Base-by-base conservation (phyloP, 1,140 invertebrate genomes). In the Lucilia sericata region DNA sequence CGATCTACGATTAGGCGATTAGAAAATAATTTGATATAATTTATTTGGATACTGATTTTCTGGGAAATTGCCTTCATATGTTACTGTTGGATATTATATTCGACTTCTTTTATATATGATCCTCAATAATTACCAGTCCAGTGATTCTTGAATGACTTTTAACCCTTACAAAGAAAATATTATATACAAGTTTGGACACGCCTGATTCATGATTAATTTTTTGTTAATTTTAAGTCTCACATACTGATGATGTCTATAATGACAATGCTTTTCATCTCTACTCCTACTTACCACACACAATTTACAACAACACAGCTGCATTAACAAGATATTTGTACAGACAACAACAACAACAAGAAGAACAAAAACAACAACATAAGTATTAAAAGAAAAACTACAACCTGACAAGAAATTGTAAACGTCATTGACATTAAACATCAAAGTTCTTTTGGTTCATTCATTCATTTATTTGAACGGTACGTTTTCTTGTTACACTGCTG, bases 391-490 rank as follows among this genome's bases (percentile, higher is more conserved):
- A 55, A 55, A n/a, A 55, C n/a, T n/a, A 70, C 65, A 70, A 70
- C 65, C 65, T 70, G 65, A 70, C 65, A 70, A 70, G 65, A 70
- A 70, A 70, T 70, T 70, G 19, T 70, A 70, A 70, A 70, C 65
- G 65, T 70, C 65, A 70, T 70, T 70, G 65, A 70, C 65, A 70
- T 70, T 70, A 70, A 60, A 70, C n/a, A 70, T 70, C 65, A 70
- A 70, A 70, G 65, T 70, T 14, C n/a, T 60, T 60, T 60, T 60
- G 17, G 55, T 60, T 60, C 55, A 70, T 70, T 70, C 65, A 19
- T 21, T 70, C 65, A 3, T 70, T 70, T 30, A 30, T 30, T 30
- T 30, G 25, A 30, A 30, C 25, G 25, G 25, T 30, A 30, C 19
- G n/a, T 70, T 70, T 70, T 70, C 65, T 12, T 70, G n/a, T 70